Conservation (phyloP, 2,888 invertebrate genomes). For the Uropetala carovei region DNA sequence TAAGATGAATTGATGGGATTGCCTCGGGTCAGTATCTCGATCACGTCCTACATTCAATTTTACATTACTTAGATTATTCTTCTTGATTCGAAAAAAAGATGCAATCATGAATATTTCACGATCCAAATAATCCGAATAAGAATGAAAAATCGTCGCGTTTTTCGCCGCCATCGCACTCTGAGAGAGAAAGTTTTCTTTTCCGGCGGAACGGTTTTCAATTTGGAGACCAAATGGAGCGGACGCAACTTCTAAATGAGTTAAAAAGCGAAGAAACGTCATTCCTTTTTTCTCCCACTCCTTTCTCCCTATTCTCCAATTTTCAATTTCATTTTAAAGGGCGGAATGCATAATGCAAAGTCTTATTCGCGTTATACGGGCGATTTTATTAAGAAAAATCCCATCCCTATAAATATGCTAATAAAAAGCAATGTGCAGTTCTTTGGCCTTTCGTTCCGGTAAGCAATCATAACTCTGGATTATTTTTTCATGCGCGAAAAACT, state of each 20-base stretch:
- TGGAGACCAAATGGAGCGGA: not conserved
- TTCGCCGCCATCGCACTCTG: not conserved
- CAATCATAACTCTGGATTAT: not conserved
- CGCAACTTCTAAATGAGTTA: constrained; percentile 35
- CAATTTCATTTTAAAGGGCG: not conserved
- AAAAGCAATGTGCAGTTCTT: not conserved
- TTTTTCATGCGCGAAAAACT: not conserved
- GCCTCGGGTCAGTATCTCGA: not conserved
- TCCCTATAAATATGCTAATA: constrained; percentile 16
- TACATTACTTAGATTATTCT: not conserved
- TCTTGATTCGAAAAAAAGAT: not conserved
- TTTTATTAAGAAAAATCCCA: constrained; percentile 13
- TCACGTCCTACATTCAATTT: not conserved
- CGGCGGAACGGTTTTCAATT: constrained; percentile 13
- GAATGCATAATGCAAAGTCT: constrained; percentile 9
- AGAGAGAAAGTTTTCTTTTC: constrained; percentile 26
- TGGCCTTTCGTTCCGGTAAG: not conserved
- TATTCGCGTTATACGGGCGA: not conserved
- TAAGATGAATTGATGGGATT: not conserved
- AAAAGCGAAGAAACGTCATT: constrained; percentile 17
- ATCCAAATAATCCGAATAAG: constrained; percentile 28
- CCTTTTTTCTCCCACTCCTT: not conserved
- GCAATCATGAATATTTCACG: constrained; percentile 15
- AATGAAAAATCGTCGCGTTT: not conserved
- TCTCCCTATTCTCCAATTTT: not conserved